Evolutionary conservation across 2,113 vertebrate genomes (phyloP), one percentile per base, ranked within the genome.

Genomic region (Sinocyclocheilus anophthalmus): DNA sequence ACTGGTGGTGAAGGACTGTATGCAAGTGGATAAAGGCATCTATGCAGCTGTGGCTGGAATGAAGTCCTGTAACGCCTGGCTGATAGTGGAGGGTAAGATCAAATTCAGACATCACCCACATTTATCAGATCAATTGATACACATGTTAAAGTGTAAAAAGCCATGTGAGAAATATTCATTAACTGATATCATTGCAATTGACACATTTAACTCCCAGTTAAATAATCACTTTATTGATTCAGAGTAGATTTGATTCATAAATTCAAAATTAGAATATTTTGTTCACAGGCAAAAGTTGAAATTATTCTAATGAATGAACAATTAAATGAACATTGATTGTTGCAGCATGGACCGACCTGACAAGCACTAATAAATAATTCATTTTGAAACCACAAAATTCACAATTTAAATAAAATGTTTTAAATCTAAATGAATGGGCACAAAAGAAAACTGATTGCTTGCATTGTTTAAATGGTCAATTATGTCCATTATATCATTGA

Each of bases 41-140:
- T 98, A 97, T 76, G 93, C 95, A 0, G 94, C 97, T 0, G 87
- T 91, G 45, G 91, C 88, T 0, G 96, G 96, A 37, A 90, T 94
- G 3, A 89, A 92, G 8, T 92, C 93, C 55, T 96, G 96, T 77
- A 97, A 91, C 0, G 96, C 96, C 85, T 97, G 96, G 95, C 95
- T 99, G 45, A 75, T 96, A 30, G 94, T 98, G 2, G 95, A 96
- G 92, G 89, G 97, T 98, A 92, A 94, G 95, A 89, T 63, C 4
- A 86, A 42, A 79, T 73, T 57, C 18, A 73, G 45, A 57, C 6
- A 81, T 85, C 12, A 53, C 4, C 11, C 18, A n/a, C 48, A 39
- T 63, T 13, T 39, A 16, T 65, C 14, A 1, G 37, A 81, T 76
- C 69, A 59, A 82, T 26, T 76, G 0, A 48, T 18, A 24, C 20